Percentiles rank a stretch among this genome's conserved stretches.
These are phyloP conservation scores for Phyllostomus discolor DNA, from an alignment of 2,113 vertebrate species.

Conservation along the genomic window DNA sequence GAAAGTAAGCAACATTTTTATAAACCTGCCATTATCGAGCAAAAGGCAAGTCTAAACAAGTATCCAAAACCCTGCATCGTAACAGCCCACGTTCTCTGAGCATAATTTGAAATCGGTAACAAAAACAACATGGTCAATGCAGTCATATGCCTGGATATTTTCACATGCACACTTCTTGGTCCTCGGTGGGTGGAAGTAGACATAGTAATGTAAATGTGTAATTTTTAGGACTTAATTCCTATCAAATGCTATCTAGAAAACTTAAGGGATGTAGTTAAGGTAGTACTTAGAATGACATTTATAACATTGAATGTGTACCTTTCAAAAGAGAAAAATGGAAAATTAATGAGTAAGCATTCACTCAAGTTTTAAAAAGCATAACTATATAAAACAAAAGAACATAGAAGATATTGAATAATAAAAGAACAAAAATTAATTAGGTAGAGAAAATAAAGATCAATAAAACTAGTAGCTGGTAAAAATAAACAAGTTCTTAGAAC, in stretches of 20 bases:
- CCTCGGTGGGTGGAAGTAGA: neutral
- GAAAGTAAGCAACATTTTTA: neutral
- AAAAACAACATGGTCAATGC: neutral
- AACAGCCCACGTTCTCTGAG: neutral
- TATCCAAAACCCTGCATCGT: neutral
- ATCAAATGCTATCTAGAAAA: neutral
- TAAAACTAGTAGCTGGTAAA: neutral
- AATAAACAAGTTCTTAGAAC: neutral
- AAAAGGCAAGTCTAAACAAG: neutral
- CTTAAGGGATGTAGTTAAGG: neutral
- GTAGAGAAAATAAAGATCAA: neutral
- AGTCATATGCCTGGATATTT: neutral
- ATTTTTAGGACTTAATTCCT: neutral
- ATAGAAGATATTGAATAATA: neutral
- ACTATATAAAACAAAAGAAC: neutral
- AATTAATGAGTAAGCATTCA: neutral
- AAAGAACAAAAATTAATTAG: neutral
- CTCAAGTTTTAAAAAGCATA: neutral
- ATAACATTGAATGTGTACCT: neutral
- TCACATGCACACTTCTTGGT: neutral
- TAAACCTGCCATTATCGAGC: neutral
- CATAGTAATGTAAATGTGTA: neutral
- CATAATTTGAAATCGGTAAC: neutral
- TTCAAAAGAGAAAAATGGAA: neutral
- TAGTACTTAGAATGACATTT: neutral